Evolutionary conservation across 2,888 invertebrate genomes (phyloP), one percentile per base, ranked within the genome.

Genomic region (Caenorhabditis virilis): DNA sequence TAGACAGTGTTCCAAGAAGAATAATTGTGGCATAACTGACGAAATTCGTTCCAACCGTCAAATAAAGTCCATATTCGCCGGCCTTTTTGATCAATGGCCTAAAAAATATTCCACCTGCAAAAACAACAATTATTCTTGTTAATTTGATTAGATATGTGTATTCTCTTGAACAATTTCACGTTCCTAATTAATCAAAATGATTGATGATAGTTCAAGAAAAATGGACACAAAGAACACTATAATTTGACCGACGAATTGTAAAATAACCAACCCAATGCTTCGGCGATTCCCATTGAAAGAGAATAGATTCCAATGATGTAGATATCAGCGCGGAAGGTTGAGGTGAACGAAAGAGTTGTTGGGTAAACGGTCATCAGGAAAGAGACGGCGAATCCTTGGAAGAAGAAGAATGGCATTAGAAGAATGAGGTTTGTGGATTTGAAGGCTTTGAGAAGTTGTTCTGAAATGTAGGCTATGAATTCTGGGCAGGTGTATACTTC

Each of bases 291-390:
- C 71, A 68, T 68, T 1, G 66, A 60, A 23, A 68, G 48, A 13
- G 67, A 67, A 55, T 68, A 71, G 26, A 68, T 65, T 45, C 58
- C 67, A 39, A 71, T 61, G 38, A 68, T 71, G 49, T 64, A 71
- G 20, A 68, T 55, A 54, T 71, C 71, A 25, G 55, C 45, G 41
- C 39, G 50, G 57, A 68, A 65, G 26, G 46, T 45, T 25, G 51
- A 49, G 7, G 67, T 71, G 62, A 71, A 71, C 15, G 67, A 57
- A 16, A 74, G 48, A 6, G 74, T 67, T 13, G 74, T 74, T 33
- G 74, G 74, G 45, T 66, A 71, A 47, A 74, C 66, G 43, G 64
- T 64, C 67, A 71, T 66, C 52, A 69, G 52, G 49, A 71, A 69
- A 13, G 74, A 74, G 20, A 71, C 71, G n/a, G 68, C 64, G 33